phyloP scores from a whole-genome alignment of 2,113 vertebrate genomes.

The Malurus elegans region DNA sequence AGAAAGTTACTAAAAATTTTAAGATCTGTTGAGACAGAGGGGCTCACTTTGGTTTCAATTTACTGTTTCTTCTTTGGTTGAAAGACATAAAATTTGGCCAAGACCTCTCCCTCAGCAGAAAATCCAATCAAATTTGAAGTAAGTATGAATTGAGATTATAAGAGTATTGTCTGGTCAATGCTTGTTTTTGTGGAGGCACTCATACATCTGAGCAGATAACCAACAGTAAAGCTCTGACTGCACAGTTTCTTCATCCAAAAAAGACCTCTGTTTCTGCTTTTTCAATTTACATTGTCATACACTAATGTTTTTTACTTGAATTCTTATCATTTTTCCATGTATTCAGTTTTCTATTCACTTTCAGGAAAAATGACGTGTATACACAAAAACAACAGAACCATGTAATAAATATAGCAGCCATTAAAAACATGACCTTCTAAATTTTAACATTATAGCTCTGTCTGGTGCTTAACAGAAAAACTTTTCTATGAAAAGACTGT shows the following conservation, averaged over 20 bases:
- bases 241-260: not conserved
- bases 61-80: not conserved
- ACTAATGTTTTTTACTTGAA: not conserved
- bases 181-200: not conserved
- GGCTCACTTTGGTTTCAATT: not conserved
- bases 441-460: not conserved
- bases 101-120: not conserved
- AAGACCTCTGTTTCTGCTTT: not conserved
- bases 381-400: not conserved
- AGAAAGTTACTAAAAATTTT: not conserved
- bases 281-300: not conserved
- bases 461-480: not conserved
- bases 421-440: not conserved
- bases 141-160: not conserved
- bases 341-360: not conserved
- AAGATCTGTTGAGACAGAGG: not conserved
- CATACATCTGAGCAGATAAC: not conserved
- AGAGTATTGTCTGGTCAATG: not conserved
- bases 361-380: not conserved
- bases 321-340: not conserved
- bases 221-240: not conserved
- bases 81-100: not conserved
- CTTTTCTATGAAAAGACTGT: not conserved
- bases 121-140: not conserved
- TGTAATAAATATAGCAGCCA: not conserved